Evolutionary conservation across 1,140 invertebrate genomes (phyloP), one percentile per base, ranked within the genome.

Genomic region (Drusus annulatus): DNA sequence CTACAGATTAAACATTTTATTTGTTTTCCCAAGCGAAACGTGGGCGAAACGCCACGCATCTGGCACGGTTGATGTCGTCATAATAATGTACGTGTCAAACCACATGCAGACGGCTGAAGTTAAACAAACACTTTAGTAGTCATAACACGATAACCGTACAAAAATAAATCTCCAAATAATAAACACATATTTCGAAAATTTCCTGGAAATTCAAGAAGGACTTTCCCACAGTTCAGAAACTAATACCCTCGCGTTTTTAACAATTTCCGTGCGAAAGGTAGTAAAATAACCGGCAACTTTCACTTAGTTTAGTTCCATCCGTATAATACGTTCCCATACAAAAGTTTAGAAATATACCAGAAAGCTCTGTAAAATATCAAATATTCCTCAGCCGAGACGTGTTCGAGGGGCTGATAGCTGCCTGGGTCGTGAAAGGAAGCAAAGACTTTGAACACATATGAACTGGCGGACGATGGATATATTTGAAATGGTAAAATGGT

Each of bases 371-470:
- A 21, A 71, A 71, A 71, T 71, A 51, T 71, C 68, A 71, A 51
- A 71, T 71, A 51, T 71, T 71, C n/a, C 45, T 8, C 17, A 50
- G 17, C 15, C 5, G 68, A 71, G 28, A 23, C 68, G 36, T 21
- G 68, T 23, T 19, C 7, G 68, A 19, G 15, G 36, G 31, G 5
- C 8, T 36, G 31, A 36, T 36, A 36, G 2, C 31, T 23, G 36
- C 68, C 17, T 16, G 45, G 45, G 31, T 52, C 17, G 17, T 71
- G 68, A 71, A 71, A 71, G 36, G 17, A 50, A 50, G 15, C 63
- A 21, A 71, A 71, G n/a, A 17, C 68, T 71, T 71, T 71, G 68
- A 71, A 71, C 68, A 71, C 68, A 51, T 51, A 50, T 23, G n/a
- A 45, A 63, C 25, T 63, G 25, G 60, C 54, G 60, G 25, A 15